Evolutionary conservation across 1,140 invertebrate genomes (phyloP).

Genomic region (Bombyx mori): DNA sequence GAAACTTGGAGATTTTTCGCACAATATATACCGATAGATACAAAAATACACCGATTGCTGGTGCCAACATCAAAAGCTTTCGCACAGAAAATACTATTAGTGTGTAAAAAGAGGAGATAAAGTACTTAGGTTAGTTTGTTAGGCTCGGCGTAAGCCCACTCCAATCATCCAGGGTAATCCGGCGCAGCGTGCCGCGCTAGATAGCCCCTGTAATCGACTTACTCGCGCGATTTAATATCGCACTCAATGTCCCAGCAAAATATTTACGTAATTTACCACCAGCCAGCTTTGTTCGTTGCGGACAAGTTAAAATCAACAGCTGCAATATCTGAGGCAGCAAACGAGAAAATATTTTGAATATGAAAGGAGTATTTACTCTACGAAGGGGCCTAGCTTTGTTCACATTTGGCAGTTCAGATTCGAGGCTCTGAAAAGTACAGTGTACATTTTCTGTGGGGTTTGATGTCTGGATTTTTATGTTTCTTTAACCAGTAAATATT

Average conservation of each 20-base stretch:
- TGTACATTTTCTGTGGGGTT: too few relatives aligned
- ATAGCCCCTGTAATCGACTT: constrained; percentile 48
- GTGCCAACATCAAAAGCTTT: not conserved
- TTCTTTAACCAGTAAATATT: too few relatives aligned
- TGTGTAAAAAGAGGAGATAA: constrained; percentile 21
- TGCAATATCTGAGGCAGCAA: too few relatives aligned
- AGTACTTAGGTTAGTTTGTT: constrained; percentile 18
- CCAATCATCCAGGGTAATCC: constrained; percentile 45
- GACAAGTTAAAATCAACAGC: constrained; percentile 12
- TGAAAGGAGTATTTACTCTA: too few relatives aligned
- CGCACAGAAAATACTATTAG: constrained; percentile 6
- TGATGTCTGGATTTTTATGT: too few relatives aligned
- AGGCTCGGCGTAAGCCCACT: constrained; percentile 19
- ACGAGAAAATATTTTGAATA: too few relatives aligned
- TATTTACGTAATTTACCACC: constrained; percentile 40
- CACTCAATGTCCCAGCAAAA: constrained; percentile 42
- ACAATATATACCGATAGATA: too few relatives aligned
- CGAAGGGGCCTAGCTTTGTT: too few relatives aligned
- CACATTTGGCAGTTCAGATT: too few relatives aligned
- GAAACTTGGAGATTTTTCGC: too few relatives aligned
- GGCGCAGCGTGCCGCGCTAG: constrained; percentile 30
- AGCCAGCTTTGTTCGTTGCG: constrained; percentile 17
- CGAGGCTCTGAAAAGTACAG: too few relatives aligned
- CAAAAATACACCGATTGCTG: too few relatives aligned
- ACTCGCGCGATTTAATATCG: constrained; percentile 49